Conservation (phyloP, 92 coral and sea anemone genomes). For the Chrysogorgia sp. region DNA sequence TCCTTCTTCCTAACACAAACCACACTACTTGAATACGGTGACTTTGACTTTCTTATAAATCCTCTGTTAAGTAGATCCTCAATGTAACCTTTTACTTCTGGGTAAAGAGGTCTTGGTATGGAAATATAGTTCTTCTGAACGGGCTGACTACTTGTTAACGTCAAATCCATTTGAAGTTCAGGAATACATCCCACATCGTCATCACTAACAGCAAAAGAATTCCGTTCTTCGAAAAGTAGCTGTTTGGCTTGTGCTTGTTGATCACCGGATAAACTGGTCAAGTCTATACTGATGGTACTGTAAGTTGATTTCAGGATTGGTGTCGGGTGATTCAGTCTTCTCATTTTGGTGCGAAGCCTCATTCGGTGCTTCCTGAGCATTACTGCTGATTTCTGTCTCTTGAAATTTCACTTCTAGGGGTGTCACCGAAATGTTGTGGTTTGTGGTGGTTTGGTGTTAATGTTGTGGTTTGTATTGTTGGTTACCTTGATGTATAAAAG, state of each 20-base stretch:
- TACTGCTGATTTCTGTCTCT: constrained; percentile 27
- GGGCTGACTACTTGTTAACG: constrained; percentile 38
- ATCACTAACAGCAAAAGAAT: constrained; percentile 39
- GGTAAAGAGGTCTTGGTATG: constrained; percentile 47
- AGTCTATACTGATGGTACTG: constrained; percentile 32
- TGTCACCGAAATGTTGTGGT: constrained; percentile 57
- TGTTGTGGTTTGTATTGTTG: constrained; percentile 57
- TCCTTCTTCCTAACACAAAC: constrained; percentile 37
- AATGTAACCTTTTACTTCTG: constrained; percentile 25
- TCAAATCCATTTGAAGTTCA: constrained; percentile 55
- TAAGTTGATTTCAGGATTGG: background rate
- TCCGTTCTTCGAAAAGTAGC: constrained; percentile 43
- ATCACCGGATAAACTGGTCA: constrained; percentile 42
- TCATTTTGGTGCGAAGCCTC: background rate
- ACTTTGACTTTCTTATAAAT: constrained; percentile 26
- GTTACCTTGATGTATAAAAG: constrained; percentile 30
- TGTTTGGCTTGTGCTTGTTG: constrained; percentile 41
- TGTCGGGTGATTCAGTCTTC: background rate
- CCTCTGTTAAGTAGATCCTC: constrained; percentile 28
- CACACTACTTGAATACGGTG: constrained; percentile 23
- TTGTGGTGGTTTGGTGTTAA: constrained; percentile 36
- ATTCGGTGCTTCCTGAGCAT: constrained; percentile 12
- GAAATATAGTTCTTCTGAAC: constrained; percentile 63
- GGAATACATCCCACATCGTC: constrained; percentile 58
- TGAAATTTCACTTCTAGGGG: constrained; percentile 53